A percentile compares a stretch with the other conserved stretches of the same genome.
These are phyloP conservation scores for Cotesia glomerata DNA, from an alignment of 1,140 invertebrate genomes.

Conservation along the genomic window DNA sequence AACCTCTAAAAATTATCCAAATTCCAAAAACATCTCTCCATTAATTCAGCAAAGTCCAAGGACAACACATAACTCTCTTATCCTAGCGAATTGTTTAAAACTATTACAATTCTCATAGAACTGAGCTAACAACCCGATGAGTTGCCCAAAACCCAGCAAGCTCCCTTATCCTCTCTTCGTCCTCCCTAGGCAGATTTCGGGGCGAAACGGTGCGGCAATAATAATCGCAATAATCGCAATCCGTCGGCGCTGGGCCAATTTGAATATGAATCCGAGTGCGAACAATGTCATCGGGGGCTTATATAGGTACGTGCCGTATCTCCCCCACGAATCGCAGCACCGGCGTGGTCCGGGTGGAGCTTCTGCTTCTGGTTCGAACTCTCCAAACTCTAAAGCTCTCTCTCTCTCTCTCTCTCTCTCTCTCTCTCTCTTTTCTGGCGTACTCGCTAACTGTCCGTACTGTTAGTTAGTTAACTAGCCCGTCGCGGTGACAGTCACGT, in stretches of 20 bases:
- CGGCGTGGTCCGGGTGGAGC: slow-evolving; percentile 4
- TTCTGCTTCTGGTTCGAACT: background rate
- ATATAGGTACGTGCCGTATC: slow-evolving; percentile 60
- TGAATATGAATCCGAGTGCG: slow-evolving; percentile 64
- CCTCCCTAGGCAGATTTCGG: slow-evolving; percentile 2
- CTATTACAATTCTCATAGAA: background rate
- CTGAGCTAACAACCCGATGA: background rate
- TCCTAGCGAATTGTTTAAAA: background rate
- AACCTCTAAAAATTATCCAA: background rate
- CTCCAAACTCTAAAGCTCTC: background rate
- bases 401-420: slow-evolving; percentile 27
- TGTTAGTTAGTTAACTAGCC: slow-evolving; percentile 64
- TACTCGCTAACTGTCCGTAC: slow-evolving; percentile 58
- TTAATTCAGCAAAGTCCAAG: no score
- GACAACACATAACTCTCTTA: no score
- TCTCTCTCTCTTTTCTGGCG: background rate
- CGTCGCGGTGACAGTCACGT: slow-evolving; percentile 61
- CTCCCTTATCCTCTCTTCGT: no score
- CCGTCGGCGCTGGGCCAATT: slow-evolving; percentile 55
- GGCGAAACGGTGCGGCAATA: slow-evolving; percentile 52
- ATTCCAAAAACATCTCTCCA: background rate
- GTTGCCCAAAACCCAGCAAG: slow-evolving; percentile 10
- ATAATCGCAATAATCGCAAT: slow-evolving; percentile 62
- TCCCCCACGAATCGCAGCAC: slow-evolving; percentile 59
- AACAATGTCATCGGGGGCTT: slow-evolving; percentile 59